phyloP scores from a whole-genome alignment of 2,888 invertebrate species.

The Phoronis australis region DNA sequence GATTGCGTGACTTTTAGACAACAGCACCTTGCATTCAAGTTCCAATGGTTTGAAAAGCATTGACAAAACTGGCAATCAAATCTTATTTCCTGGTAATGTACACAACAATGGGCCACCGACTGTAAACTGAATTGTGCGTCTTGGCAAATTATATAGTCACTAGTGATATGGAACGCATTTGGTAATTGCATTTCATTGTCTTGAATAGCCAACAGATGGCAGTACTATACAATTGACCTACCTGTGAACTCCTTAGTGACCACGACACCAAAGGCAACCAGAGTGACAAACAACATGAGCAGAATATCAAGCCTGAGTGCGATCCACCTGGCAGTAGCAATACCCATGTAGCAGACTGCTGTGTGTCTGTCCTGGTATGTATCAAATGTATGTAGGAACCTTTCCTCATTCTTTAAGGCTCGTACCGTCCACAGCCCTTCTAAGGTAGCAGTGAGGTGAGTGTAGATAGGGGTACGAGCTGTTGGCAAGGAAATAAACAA shows the following conservation, averaged over 20 bases:
- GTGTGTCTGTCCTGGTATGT: constrained; percentile 52
- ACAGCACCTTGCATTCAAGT: too few relatives aligned
- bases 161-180: too few relatives aligned
- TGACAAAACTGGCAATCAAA: too few relatives aligned
- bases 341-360: constrained; percentile 26
- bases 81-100: too few relatives aligned
- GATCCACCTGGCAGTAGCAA: constrained; percentile 30
- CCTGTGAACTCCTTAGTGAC: constrained; percentile 21
- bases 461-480: constrained; percentile 27
- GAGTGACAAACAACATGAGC: constrained; percentile 18
- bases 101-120: too few relatives aligned
- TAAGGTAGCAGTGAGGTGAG: constrained; percentile 30
- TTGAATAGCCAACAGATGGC: too few relatives aligned
- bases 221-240: constrained; percentile 7
- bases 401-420: constrained; percentile 22
- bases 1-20: too few relatives aligned
- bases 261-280: constrained; percentile 16
- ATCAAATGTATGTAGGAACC: constrained; percentile 28
- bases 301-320: constrained; percentile 27
- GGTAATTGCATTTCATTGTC: too few relatives aligned
- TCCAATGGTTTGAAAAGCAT: too few relatives aligned
- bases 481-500: neutral
- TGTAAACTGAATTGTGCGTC: too few relatives aligned
- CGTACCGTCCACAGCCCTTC: constrained; percentile 27
- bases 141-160: too few relatives aligned